phyloP scores from a whole-genome alignment of 2,888 invertebrate species.

The Lumbricus terrestris region DNA sequence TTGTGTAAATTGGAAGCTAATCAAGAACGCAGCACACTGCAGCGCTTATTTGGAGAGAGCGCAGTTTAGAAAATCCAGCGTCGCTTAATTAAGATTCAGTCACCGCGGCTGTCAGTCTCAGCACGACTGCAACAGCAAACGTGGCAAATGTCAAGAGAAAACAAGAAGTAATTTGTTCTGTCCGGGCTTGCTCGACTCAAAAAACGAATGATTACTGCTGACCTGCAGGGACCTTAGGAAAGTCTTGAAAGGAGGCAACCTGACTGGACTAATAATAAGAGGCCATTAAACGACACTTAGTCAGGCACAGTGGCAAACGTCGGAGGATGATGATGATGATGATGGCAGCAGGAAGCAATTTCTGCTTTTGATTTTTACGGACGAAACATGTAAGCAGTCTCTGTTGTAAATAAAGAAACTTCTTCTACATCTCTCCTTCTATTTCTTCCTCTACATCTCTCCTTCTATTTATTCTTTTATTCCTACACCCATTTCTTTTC shows the following conservation, averaged over 20 bases:
- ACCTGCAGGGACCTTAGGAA: slow-evolving; percentile 3
- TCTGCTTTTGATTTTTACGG: not conserved
- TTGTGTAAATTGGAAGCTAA: not conserved
- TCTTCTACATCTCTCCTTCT: not conserved
- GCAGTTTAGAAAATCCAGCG: not conserved
- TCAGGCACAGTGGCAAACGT: not conserved
- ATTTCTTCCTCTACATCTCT: not conserved
- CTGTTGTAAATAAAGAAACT: not conserved
- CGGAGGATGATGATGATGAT: too few relatives aligned
- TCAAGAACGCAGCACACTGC: not conserved
- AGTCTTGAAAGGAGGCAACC: not conserved
- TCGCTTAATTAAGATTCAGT: not conserved
- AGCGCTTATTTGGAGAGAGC: not conserved
- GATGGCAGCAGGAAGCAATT: not conserved
- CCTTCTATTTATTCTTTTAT: too few relatives aligned
- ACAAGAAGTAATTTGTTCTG: slow-evolving; percentile 3
- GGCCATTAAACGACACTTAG: not conserved
- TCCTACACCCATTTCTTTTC: not conserved
- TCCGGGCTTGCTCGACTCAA: not conserved
- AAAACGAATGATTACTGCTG: not conserved
- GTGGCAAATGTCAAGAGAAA: not conserved
- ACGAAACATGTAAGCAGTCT: not conserved
- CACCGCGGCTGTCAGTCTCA: not conserved
- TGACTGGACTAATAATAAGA: not conserved
- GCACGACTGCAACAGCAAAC: not conserved